These are phyloP conservation scores for Sebastes taczanowskii DNA, from an alignment of 2,797 vertebrate species.

Conservation along the genomic window DNA sequence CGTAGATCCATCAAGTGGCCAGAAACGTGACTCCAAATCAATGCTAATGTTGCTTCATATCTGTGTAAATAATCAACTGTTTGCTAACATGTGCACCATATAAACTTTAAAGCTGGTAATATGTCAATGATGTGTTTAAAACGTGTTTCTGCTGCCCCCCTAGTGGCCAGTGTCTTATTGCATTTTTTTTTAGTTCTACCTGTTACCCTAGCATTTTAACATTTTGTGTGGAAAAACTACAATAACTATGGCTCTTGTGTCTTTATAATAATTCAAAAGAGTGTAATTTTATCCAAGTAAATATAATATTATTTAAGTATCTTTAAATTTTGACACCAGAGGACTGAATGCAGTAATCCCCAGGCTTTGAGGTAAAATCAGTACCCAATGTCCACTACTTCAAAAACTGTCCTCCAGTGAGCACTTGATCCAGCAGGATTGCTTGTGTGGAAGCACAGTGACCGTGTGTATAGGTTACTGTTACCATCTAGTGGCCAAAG, in stretches of 20 bases:
- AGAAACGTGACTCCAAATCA: too few species aligned
- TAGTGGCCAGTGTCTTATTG: background rate
- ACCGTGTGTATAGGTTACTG: background rate
- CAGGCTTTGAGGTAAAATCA: background rate
- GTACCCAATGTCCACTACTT: background rate
- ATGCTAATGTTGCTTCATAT: too few species aligned
- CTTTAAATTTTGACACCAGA: background rate
- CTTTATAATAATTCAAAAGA: background rate
- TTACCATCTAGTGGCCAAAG: conserved; percentile 62
- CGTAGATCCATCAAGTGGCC: too few species aligned
- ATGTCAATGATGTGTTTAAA: background rate
- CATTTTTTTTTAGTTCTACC: background rate
- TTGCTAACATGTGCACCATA: background rate
- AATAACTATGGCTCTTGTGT: background rate
- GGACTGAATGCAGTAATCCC: background rate
- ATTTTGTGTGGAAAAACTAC: background rate
- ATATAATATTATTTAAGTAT: background rate
- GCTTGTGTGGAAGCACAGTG: background rate
- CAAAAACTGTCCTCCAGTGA: background rate
- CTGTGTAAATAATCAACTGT: background rate
- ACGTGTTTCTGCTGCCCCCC: background rate
- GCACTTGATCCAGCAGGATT: accelerated
- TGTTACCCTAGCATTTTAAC: background rate
- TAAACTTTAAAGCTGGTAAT: background rate
- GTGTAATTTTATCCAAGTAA: background rate